Conservation (phyloP, 1,140 invertebrate species). For the Zaprionus vittiger region DNA sequence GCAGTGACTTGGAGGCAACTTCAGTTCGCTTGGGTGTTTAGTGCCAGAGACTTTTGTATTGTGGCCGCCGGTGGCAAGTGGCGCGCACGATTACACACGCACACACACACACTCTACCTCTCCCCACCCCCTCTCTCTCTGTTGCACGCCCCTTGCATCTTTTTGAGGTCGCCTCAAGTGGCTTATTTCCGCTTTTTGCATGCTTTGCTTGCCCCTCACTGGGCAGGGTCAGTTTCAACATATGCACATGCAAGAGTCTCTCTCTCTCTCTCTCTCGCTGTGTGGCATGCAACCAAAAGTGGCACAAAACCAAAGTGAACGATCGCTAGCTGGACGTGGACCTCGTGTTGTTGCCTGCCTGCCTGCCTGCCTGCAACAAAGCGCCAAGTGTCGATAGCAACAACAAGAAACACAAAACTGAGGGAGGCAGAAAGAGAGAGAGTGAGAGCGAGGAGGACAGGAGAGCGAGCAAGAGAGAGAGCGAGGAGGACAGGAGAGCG, state of each 20-base stretch:
- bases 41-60: slow-evolving; percentile 11
- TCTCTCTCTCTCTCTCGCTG: not conserved
- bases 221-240: slow-evolving; percentile 59
- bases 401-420: slow-evolving; percentile 15
- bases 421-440: not conserved
- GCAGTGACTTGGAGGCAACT: slow-evolving; percentile 25
- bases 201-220: slow-evolving; percentile 24
- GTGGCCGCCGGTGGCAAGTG: slow-evolving; percentile 58
- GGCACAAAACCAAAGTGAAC: slow-evolving; percentile 71
- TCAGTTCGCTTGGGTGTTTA: slow-evolving; percentile 46
- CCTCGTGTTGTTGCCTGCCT: slow-evolving; percentile 22
- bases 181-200: slow-evolving; percentile 80
- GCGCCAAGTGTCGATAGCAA: slow-evolving; percentile 75
- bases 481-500: too few relatives aligned
- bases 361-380: slow-evolving; percentile 49
- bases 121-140: not conserved
- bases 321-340: slow-evolving; percentile 32
- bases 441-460: not conserved
- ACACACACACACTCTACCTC: not conserved
- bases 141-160: slow-evolving; percentile 11
- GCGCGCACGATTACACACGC: slow-evolving; percentile 68
- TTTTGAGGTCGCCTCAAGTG: slow-evolving; percentile 80
- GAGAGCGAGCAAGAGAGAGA: too few relatives aligned
- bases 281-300: slow-evolving; percentile 58
- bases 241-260: slow-evolving; percentile 3